Conservation (phyloP, 1,140 invertebrate genomes). For the Bilobella aurantiaca region DNA sequence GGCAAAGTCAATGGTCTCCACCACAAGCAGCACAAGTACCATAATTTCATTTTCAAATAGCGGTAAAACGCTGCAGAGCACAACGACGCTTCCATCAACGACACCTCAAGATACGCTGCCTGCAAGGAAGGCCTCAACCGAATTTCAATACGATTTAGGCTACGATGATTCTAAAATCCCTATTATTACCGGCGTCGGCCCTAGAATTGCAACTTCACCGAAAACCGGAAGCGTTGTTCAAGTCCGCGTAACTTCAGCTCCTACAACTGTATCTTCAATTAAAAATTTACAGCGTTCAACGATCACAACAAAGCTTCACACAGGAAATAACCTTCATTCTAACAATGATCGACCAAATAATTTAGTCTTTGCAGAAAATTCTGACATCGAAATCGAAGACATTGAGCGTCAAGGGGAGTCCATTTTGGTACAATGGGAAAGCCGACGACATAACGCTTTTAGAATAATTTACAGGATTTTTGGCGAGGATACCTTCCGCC, state of each 20-base stretch:
- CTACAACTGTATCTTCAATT: background rate
- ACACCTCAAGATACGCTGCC: background rate
- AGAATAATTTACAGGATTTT: conserved; percentile 79
- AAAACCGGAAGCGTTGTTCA: conserved; percentile 19
- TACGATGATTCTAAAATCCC: conserved; percentile 33
- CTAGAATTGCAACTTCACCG: conserved; percentile 7
- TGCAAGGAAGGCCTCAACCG: background rate
- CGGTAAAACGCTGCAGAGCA: conserved; percentile 1
- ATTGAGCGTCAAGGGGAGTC: conserved; percentile 74
- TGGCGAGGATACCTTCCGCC: conserved; percentile 77
- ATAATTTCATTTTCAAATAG: background rate
- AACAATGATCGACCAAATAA: background rate
- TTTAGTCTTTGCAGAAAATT: conserved; percentile 36
- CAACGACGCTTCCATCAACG: conserved; percentile 8
- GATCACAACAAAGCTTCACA: too few relatives aligned
- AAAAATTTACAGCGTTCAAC: too few relatives aligned
- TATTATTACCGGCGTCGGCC: conserved; percentile 32
- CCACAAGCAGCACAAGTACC: background rate
- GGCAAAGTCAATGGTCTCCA: background rate
- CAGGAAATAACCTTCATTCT: too few relatives aligned
- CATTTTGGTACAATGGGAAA: conserved; percentile 76
- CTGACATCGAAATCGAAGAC: conserved; percentile 64
- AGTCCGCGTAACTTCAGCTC: conserved; percentile 7
- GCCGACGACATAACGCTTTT: conserved; percentile 51
- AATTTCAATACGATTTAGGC: conserved; percentile 7